These are phyloP conservation scores for Sarcophaga bullata DNA, from an alignment of 1,140 invertebrate species.

Conservation along the genomic window DNA sequence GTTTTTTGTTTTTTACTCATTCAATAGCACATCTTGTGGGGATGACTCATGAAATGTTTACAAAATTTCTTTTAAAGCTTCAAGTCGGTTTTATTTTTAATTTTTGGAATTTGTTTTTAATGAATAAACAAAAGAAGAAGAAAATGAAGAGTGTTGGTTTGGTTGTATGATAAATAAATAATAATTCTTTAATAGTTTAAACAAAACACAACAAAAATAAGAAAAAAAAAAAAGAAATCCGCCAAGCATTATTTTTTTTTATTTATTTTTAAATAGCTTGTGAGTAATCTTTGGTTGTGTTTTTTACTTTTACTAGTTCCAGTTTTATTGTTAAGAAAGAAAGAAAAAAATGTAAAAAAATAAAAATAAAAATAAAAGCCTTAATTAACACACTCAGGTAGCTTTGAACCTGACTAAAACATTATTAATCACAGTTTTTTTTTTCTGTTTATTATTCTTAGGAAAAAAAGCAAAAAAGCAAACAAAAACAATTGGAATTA, in stretches of 20 bases:
- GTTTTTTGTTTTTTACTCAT: background rate
- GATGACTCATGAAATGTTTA: conserved; percentile 16
- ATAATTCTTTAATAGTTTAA: background rate
- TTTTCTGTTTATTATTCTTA: too few relatives aligned
- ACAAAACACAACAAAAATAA: background rate
- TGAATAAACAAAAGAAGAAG: background rate
- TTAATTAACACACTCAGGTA: too few relatives aligned
- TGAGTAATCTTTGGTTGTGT: background rate
- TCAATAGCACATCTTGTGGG: background rate
- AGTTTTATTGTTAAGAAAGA: background rate
- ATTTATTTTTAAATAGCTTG: background rate
- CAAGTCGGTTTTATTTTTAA: background rate
- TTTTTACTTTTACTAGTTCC: conserved; percentile 8
- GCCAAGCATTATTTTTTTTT: background rate
- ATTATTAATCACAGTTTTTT: too few relatives aligned
- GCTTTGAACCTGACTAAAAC: too few relatives aligned
- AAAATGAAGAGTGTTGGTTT: too few relatives aligned
- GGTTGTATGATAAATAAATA: background rate
- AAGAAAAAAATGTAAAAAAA: too few relatives aligned
- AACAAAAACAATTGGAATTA: too few relatives aligned
- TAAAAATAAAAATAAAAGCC: too few relatives aligned
- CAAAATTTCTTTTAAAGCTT: background rate
- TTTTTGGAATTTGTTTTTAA: background rate
- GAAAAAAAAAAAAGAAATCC: background rate
- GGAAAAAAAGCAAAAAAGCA: too few relatives aligned